A percentile compares a stretch with the other conserved stretches of the same genome.
phyloP scores from a whole-genome alignment of 2,888 invertebrate species.

The Beris morrisii region DNA sequence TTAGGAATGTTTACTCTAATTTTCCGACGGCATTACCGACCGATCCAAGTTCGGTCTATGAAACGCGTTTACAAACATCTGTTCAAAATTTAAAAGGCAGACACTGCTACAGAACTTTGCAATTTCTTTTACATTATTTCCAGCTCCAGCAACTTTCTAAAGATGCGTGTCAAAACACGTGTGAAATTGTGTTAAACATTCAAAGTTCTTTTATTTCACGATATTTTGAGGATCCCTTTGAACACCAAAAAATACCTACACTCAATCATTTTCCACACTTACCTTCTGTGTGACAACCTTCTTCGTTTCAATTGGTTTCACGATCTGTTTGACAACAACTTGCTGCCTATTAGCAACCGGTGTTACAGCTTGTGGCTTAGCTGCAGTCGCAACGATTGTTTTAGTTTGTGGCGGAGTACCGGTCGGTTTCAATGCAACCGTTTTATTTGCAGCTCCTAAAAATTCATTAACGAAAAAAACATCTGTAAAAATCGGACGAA shows the following conservation, averaged over 20 bases:
- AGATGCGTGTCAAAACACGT: too few relatives aligned
- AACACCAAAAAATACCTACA: neutral
- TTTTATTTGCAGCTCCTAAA: conserved; percentile 37
- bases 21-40: too few relatives aligned
- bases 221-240: too few relatives aligned
- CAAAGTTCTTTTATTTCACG: too few relatives aligned
- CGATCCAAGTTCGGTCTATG: too few relatives aligned
- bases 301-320: conserved; percentile 41
- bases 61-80: too few relatives aligned
- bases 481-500: neutral
- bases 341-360: conserved; percentile 35
- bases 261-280: conserved; percentile 27
- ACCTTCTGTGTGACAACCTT: conserved; percentile 46
- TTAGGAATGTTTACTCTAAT: too few relatives aligned
- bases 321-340: conserved; percentile 38
- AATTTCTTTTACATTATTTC: too few relatives aligned
- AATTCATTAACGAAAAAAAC: neutral
- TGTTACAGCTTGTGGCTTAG: conserved; percentile 30
- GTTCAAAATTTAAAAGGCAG: too few relatives aligned
- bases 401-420: conserved; percentile 29
- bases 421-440: conserved; percentile 37
- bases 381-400: conserved; percentile 30
- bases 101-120: too few relatives aligned
- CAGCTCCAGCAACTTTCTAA: too few relatives aligned
- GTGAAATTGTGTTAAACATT: too few relatives aligned